phyloP scores from a whole-genome alignment of 2,113 vertebrate species.

The Stigmatopora nigra region DNA sequence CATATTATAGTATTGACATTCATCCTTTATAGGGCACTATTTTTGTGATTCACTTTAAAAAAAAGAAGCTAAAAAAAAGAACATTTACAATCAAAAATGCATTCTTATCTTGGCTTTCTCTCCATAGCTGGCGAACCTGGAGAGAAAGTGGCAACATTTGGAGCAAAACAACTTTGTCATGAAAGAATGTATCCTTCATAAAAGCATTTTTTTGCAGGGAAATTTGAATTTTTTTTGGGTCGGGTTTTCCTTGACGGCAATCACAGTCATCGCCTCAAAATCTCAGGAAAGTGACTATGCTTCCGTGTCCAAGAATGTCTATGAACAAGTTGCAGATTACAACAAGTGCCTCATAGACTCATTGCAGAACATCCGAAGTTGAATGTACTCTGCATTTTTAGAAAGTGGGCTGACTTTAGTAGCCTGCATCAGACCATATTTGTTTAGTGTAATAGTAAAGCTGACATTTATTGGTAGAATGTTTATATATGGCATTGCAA shows the following conservation, averaged over 20 bases:
- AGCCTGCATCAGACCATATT: background rate
- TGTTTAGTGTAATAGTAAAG: too few species aligned
- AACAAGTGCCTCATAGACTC: conserved; percentile 81
- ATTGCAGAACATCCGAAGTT: conserved; percentile 77
- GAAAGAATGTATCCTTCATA: conserved; percentile 97
- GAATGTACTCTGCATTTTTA: conserved; percentile 31
- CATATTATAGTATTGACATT: too few species aligned
- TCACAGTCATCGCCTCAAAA: conserved; percentile 87
- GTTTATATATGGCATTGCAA: too few species aligned
- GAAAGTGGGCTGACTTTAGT: background rate
- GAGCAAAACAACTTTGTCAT: conserved; percentile 99
- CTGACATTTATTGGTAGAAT: too few species aligned
- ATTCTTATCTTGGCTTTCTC: conserved; percentile 3
- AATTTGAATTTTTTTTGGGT: background rate
- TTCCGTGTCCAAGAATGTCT: conserved; percentile 75
- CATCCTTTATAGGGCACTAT: too few species aligned
- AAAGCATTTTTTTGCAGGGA: background rate
- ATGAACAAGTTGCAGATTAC: conserved; percentile 79
- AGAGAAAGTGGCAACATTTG: conserved; percentile 93
- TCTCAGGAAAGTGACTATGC: conserved; percentile 87
- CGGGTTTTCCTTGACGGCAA: conserved; percentile 63
- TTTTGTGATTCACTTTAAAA: too few species aligned
- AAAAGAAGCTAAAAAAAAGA: too few species aligned
- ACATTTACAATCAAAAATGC: background rate
- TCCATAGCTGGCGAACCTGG: conserved; percentile 88